A percentile compares a stretch with the other conserved stretches of the same genome.
These are phyloP conservation scores for Teinopalpus imperialis DNA, from an alignment of 2,888 invertebrate species.

Conservation along the genomic window DNA sequence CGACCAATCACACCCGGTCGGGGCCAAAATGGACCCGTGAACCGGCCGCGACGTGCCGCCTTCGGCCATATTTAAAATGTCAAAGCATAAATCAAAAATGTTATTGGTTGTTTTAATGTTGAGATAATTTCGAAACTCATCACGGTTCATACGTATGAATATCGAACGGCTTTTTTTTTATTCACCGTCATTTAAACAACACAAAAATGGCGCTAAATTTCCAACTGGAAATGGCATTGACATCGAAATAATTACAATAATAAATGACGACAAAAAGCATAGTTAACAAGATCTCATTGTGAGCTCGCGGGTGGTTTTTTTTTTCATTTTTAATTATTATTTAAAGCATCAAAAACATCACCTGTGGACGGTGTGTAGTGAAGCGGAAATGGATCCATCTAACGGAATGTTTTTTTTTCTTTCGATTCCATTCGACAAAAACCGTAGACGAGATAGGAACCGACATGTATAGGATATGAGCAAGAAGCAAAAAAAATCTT, in stretches of 20 bases:
- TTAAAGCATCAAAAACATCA: constrained; percentile 64
- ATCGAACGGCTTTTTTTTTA: constrained; percentile 29
- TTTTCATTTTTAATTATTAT: constrained; percentile 67
- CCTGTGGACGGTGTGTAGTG: constrained; percentile 72
- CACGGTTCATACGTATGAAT: no score
- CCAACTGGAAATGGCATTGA: constrained; percentile 6
- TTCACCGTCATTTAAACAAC: constrained; percentile 27
- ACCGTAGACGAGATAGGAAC: constrained; percentile 65
- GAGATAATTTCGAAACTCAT: constrained; percentile 47
- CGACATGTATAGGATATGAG: constrained; percentile 70
- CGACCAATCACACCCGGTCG: constrained; percentile 66
- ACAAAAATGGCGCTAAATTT: constrained; percentile 21
- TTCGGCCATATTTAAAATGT: constrained; percentile 74
- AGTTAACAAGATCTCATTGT: constrained; percentile 70
- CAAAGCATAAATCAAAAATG: constrained; percentile 72
- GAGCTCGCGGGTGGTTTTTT: constrained; percentile 46
- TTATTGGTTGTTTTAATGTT: constrained; percentile 72
- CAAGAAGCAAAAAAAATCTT: constrained; percentile 47
- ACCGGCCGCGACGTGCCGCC: constrained; percentile 48
- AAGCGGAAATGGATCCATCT: constrained; percentile 76
- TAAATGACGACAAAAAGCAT: constrained; percentile 49
- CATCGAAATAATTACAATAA: constrained; percentile 46
- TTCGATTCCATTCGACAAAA: constrained; percentile 64
- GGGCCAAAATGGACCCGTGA: constrained; percentile 50
- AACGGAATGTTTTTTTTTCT: constrained; percentile 64